phyloP scores from a whole-genome alignment of 1,140 invertebrate species.

The Cydia pomonella region DNA sequence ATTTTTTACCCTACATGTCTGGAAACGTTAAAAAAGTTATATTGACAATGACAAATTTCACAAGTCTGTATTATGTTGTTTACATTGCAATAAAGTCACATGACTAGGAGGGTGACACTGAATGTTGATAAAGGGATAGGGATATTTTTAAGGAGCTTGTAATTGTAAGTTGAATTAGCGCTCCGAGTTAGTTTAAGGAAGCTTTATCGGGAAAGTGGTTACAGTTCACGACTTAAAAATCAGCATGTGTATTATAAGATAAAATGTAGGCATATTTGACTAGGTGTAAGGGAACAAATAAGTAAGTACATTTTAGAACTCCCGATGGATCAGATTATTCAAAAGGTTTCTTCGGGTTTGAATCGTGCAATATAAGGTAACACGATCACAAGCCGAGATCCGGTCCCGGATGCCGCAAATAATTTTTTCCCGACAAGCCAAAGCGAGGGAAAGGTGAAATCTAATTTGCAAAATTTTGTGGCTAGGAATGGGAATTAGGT shows the following conservation, averaged over 20 bases:
- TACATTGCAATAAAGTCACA: no score
- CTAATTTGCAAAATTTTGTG: slow-evolving; percentile 77
- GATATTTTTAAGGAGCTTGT: no score
- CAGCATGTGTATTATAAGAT: neutral
- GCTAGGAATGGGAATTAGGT: slow-evolving; percentile 71
- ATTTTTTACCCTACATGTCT: no score
- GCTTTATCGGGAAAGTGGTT: no score
- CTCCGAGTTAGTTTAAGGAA: no score
- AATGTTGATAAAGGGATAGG: no score
- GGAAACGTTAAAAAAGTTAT: no score
- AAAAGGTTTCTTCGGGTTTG: slow-evolving; percentile 35
- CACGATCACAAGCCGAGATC: slow-evolving; percentile 49
- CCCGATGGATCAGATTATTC: slow-evolving; percentile 37
- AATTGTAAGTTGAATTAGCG: no score
- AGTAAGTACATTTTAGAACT: neutral
- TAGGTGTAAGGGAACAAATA: neutral
- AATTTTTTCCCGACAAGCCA: slow-evolving; percentile 58
- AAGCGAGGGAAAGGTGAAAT: slow-evolving; percentile 67
- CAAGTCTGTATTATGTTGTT: no score
- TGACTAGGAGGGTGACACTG: no score
- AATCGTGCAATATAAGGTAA: slow-evolving; percentile 43
- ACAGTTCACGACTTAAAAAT: no score
- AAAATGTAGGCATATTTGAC: neutral
- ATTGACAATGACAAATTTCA: no score
- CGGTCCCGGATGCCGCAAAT: slow-evolving; percentile 58